Evolutionary conservation across 2,888 invertebrate species (phyloP).

Genomic region (Lasioglossum calceatum): DNA sequence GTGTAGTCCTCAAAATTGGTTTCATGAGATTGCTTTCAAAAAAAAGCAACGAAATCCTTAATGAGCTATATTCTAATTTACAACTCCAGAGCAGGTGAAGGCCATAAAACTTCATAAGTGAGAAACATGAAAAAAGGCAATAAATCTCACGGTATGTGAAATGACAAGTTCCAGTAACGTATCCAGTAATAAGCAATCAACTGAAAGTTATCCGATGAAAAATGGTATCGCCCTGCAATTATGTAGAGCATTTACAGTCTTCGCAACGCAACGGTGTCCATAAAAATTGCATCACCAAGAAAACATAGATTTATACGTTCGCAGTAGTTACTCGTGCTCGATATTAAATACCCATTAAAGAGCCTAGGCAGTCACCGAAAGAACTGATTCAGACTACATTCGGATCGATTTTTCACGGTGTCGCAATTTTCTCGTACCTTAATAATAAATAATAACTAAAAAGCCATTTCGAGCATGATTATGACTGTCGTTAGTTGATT

Average conservation of each 20-base stretch:
- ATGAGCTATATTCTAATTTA: background rate
- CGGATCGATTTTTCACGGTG: background rate
- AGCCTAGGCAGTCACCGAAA: background rate
- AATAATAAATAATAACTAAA: background rate
- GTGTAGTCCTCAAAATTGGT: no score
- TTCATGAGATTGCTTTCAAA: no score
- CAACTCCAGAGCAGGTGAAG: background rate
- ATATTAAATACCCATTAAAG: background rate
- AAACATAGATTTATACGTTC: background rate
- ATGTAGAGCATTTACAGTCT: background rate
- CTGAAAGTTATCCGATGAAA: background rate
- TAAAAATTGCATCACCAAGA: background rate
- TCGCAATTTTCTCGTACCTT: background rate
- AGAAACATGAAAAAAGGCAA: background rate
- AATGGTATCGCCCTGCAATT: background rate
- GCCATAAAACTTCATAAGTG: background rate
- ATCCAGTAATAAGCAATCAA: background rate
- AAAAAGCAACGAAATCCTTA: no score
- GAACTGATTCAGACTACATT: background rate
- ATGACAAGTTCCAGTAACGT: background rate
- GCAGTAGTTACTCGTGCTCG: background rate
- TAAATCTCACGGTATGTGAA: background rate
- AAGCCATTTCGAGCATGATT: background rate
- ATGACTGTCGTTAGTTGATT: background rate
- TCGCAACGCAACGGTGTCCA: background rate